A percentile compares a stretch with the other conserved stretches of the same genome.
Conservation (phyloP, 2,888 invertebrate species). For the Lasioglossum morio region DNA sequence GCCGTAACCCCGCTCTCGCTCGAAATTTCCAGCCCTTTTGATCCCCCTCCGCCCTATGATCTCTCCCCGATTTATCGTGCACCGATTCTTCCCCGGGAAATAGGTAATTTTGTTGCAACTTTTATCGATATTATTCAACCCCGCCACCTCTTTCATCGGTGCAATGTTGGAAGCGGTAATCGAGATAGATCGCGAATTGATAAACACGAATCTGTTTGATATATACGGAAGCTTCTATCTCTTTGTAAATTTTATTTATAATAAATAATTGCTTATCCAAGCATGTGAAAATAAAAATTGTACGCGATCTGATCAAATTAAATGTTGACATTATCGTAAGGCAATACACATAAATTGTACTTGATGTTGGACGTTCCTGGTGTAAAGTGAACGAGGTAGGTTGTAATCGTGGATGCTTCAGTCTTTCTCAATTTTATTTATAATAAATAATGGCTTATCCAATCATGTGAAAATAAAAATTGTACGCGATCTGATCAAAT, state of each 20-base stretch:
- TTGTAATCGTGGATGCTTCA: too few species aligned
- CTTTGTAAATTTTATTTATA: not conserved
- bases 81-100: not conserved
- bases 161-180: not conserved
- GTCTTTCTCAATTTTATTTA: too few species aligned
- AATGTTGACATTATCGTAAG: too few species aligned
- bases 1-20: not conserved
- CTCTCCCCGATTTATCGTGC: not conserved
- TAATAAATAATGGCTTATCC: too few species aligned
- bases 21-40: conserved; percentile 18
- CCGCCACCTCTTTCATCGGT: not conserved
- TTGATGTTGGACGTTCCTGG: not conserved
- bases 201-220: not conserved
- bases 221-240: not conserved
- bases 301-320: too few species aligned
- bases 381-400: not conserved
- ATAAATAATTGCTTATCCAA: too few species aligned
- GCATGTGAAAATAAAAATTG: too few species aligned
- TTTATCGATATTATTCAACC: not conserved
- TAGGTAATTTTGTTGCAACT: not conserved
- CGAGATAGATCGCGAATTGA: not conserved
- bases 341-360: too few species aligned
- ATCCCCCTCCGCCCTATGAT: not conserved
- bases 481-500: too few species aligned
- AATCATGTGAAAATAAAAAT: too few species aligned